phyloP scores from a whole-genome alignment of 2,113 vertebrate genomes.

The Brienomyrus longianalis region DNA sequence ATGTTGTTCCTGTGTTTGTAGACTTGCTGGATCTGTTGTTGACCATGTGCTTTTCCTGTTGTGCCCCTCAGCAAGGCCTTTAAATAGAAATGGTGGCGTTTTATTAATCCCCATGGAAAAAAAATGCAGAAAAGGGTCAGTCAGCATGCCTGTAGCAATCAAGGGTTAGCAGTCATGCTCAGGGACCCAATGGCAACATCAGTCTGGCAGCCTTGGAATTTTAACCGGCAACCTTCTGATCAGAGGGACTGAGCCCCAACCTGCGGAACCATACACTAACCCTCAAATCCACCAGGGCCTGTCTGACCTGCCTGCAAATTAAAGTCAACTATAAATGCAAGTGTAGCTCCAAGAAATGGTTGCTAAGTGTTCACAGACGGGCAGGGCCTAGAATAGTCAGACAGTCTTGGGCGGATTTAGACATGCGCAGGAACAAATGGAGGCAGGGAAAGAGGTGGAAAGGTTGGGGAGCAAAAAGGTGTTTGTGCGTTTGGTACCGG shows the following conservation, averaged over 20 bases:
- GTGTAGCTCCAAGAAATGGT: neutral
- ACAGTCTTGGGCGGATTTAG: neutral
- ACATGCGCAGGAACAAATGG: neutral
- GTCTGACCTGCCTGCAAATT: too few species aligned
- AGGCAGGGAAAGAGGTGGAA: neutral
- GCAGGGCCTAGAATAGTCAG: neutral
- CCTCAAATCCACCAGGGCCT: neutral
- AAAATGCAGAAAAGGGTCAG: too few species aligned
- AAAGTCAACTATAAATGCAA: too few species aligned
- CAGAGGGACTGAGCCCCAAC: too few species aligned
- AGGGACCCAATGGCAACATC: too few species aligned
- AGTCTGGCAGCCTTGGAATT: too few species aligned
- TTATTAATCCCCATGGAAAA: too few species aligned
- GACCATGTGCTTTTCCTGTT: neutral
- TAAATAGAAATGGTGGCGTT: neutral
- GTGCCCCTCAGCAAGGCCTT: neutral
- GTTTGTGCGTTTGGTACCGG: neutral
- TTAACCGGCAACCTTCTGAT: too few species aligned
- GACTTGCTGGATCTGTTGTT: neutral
- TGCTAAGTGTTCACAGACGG: too few species aligned
- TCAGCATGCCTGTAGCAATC: too few species aligned
- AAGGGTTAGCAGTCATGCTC: too few species aligned
- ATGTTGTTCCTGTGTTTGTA: neutral
- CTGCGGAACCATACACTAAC: neutral
- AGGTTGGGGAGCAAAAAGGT: neutral